Percentiles rank a stretch among this genome's conserved stretches.
phyloP scores from a whole-genome alignment of 2,888 invertebrate species.

The Melolontha melolontha region DNA sequence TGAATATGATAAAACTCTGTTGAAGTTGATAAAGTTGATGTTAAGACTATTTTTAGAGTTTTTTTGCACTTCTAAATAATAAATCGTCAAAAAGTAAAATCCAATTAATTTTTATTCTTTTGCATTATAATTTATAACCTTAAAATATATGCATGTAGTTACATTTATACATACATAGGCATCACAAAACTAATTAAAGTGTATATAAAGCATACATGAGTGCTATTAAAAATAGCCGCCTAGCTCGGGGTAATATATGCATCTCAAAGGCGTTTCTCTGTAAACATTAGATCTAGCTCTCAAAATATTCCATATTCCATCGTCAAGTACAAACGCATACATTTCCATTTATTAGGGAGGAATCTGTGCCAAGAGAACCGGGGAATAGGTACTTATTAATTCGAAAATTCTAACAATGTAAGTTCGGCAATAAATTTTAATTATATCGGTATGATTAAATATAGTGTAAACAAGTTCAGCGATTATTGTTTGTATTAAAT shows the following conservation, averaged over 20 bases:
- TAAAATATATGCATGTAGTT: background rate
- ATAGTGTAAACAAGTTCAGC: background rate
- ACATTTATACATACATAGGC: constrained; percentile 4
- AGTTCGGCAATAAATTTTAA: constrained; percentile 34
- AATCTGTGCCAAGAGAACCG: background rate
- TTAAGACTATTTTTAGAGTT: no score
- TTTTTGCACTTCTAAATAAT: no score
- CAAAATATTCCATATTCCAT: constrained; percentile 16
- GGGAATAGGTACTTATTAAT: constrained; percentile 2
- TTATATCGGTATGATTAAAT: constrained; percentile 19
- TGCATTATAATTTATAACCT: no score
- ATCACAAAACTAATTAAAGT: constrained; percentile 22
- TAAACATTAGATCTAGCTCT: constrained; percentile 21
- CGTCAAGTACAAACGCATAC: constrained; percentile 28
- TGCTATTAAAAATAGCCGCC: constrained; percentile 8
- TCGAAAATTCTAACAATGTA: constrained; percentile 21
- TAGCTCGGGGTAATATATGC: constrained; percentile 14
- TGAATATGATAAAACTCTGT: no score
- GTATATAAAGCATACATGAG: constrained; percentile 13
- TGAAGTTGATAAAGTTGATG: no score
- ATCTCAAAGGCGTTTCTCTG: constrained; percentile 14
- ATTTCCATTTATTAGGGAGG: constrained; percentile 30
- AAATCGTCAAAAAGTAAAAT: no score
- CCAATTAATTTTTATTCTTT: no score
- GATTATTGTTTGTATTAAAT: constrained; percentile 1